phyloP scores from a whole-genome alignment of 2,888 invertebrate genomes.

The Chesias legatella region DNA sequence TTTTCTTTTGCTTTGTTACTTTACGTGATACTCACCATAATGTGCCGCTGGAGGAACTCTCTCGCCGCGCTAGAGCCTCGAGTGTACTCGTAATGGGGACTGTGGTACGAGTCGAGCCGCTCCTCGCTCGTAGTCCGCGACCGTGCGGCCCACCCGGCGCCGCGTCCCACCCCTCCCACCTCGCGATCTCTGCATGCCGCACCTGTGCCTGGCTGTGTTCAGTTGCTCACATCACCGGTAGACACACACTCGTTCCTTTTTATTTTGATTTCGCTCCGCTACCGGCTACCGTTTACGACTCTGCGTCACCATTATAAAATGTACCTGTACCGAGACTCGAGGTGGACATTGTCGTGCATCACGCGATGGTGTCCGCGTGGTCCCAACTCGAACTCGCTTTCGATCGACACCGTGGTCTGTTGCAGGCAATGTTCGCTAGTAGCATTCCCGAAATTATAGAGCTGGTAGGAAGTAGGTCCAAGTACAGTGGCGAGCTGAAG shows the following conservation, averaged over 20 bases:
- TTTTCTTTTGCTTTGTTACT: conserved; percentile 80
- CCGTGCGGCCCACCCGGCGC: conserved; percentile 33
- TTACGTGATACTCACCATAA: conserved; percentile 67
- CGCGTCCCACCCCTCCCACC: conserved; percentile 69
- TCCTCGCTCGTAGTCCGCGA: conserved; percentile 37
- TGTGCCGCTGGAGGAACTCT: conserved; percentile 65
- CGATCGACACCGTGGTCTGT: conserved; percentile 83
- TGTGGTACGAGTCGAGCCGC: conserved; percentile 51
- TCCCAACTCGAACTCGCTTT: conserved; percentile 54
- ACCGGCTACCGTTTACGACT: conserved; percentile 69
- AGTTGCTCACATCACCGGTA: conserved; percentile 80
- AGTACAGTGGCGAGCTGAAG: conserved; percentile 99
- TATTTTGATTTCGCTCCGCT: conserved; percentile 75
- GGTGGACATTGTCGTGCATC: conserved; percentile 79
- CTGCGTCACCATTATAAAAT: conserved; percentile 64
- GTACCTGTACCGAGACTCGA: conserved; percentile 65
- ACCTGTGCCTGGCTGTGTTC: conserved; percentile 80
- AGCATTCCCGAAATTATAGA: conserved; percentile 99
- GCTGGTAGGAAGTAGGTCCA: conserved; percentile 99
- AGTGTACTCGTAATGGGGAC: conserved; percentile 41
- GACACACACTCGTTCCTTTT: conserved; percentile 73
- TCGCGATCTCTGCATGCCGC: conserved; percentile 73
- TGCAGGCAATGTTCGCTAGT: conserved; percentile 99
- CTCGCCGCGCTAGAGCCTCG: conserved; percentile 55
- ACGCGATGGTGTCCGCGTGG: conserved; percentile 74